Conservation (phyloP, 1,140 invertebrate species). For the Drosophila kepulauana region DNA sequence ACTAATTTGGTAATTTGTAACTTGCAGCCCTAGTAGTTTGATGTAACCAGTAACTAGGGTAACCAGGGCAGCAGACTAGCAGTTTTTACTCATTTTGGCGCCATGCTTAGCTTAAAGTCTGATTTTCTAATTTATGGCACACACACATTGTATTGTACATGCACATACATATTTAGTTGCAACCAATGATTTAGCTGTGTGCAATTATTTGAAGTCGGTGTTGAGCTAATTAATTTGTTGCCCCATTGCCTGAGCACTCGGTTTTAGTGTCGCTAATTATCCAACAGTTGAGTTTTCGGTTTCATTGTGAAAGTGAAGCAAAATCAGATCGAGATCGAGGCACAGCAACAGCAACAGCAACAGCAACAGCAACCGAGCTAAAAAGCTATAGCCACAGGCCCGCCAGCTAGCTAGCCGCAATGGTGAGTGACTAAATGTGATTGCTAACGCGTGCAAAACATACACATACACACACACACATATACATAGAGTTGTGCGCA, state of each 20-base stretch:
- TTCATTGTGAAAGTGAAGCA: constrained; percentile 64
- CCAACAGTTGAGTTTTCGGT: constrained; percentile 59
- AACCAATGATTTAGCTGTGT: constrained; percentile 15
- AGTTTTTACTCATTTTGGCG: neutral
- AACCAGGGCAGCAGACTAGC: neutral
- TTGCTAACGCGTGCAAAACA: constrained; percentile 26
- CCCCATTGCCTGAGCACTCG: constrained; percentile 50
- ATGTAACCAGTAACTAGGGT: neutral
- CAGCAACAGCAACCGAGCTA: neutral
- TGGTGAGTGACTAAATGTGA: constrained; percentile 45
- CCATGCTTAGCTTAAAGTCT: neutral
- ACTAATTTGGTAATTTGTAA: neutral
- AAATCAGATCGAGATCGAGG: constrained; percentile 46
- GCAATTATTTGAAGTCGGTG: constrained; percentile 44
- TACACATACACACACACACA: neutral
- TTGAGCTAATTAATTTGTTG: constrained; percentile 64
- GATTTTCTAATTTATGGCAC: neutral
- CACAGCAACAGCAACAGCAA: constrained; percentile 1
- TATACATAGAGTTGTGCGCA: neutral
- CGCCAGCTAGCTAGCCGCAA: constrained; percentile 20
- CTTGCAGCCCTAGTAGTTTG: neutral
- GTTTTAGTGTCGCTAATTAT: constrained; percentile 67
- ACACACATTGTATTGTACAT: neutral
- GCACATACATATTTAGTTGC: neutral
- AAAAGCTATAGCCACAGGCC: neutral